phyloP scores from a whole-genome alignment of 2,888 invertebrate species.

The Diarsia mendica region DNA sequence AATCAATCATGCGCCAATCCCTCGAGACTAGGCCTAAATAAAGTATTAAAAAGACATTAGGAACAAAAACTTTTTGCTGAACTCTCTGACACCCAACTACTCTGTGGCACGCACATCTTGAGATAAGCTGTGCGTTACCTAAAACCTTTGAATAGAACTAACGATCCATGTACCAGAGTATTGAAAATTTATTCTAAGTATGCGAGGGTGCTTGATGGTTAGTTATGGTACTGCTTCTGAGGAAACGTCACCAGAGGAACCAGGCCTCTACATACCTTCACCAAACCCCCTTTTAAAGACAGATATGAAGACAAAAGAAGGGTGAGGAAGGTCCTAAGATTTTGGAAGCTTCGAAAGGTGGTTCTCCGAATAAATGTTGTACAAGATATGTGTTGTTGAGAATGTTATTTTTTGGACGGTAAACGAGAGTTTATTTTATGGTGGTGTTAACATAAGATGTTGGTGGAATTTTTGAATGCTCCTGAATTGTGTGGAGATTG shows the following conservation, averaged over 20 bases:
- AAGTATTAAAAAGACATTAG: constrained; percentile 87
- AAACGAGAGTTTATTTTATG: constrained; percentile 86
- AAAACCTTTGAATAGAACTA: constrained; percentile 85
- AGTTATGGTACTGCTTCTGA: constrained; percentile 82
- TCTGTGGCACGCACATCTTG: constrained; percentile 57
- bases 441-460: constrained; percentile 83
- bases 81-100: constrained; percentile 64
- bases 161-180: constrained; percentile 83
- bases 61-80: constrained; percentile 72
- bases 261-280: constrained; percentile 63
- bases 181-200: constrained; percentile 90
- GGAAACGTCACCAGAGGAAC: constrained; percentile 72
- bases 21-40: constrained; percentile 72
- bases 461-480: constrained; percentile 72
- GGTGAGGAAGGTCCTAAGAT: constrained; percentile 64
- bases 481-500: constrained; percentile 66
- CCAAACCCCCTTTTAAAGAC: constrained; percentile 16
- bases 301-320: neutral
- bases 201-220: constrained; percentile 84
- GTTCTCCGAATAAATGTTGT: constrained; percentile 78
- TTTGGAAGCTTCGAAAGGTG: constrained; percentile 72
- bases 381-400: constrained; percentile 81
- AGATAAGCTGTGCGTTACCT: constrained; percentile 63
- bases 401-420: constrained; percentile 82
- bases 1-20: constrained; percentile 78